phyloP scores from a whole-genome alignment of 2,113 vertebrate genomes.

The Scophthalmus maximus region DNA sequence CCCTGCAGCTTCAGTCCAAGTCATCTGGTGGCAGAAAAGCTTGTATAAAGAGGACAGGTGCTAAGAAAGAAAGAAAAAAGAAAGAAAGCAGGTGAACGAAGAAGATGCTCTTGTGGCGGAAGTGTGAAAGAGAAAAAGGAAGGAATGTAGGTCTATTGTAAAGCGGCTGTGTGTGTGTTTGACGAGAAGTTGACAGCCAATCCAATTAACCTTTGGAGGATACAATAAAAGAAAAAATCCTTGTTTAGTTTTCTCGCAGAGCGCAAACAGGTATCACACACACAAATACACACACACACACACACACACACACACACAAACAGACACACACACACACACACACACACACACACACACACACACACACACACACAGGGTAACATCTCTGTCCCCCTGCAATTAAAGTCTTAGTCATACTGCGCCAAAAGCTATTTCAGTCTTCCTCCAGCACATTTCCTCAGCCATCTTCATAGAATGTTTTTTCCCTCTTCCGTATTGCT shows the following conservation, averaged over 20 bases:
- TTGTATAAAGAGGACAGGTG: slow-evolving; percentile 7
- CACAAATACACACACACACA: not conserved
- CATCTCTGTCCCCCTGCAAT: slow-evolving; percentile 68
- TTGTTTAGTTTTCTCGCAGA: slow-evolving; percentile 30
- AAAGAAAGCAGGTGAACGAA: not conserved
- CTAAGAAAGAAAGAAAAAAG: not conserved
- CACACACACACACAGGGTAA: slow-evolving; percentile 53
- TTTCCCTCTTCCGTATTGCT: slow-evolving; percentile 43
- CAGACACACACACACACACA: not conserved
- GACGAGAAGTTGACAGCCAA: not conserved
- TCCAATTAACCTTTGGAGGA: not conserved
- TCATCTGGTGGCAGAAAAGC: slow-evolving; percentile 29
- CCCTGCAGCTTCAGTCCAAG: slow-evolving; percentile 24
- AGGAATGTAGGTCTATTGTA: slow-evolving; percentile 4
- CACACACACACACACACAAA: not conserved
- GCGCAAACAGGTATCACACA: slow-evolving; percentile 3
- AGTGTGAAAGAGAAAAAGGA: slow-evolving; percentile 35
- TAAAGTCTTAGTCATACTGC: slow-evolving; percentile 71
- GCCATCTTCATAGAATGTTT: not conserved
- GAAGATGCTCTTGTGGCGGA: not conserved
- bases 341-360: slow-evolving; percentile 37
- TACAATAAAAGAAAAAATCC: not conserved
- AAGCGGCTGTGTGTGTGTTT: slow-evolving; percentile 14
- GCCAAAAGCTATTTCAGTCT: slow-evolving; percentile 70
- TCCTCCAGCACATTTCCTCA: slow-evolving; percentile 47